A percentile compares a stretch with the other conserved stretches of the same genome.
These are phyloP conservation scores for Kuschelorhynchus macadamiae DNA, from an alignment of 2,888 invertebrate genomes.

Conservation along the genomic window DNA sequence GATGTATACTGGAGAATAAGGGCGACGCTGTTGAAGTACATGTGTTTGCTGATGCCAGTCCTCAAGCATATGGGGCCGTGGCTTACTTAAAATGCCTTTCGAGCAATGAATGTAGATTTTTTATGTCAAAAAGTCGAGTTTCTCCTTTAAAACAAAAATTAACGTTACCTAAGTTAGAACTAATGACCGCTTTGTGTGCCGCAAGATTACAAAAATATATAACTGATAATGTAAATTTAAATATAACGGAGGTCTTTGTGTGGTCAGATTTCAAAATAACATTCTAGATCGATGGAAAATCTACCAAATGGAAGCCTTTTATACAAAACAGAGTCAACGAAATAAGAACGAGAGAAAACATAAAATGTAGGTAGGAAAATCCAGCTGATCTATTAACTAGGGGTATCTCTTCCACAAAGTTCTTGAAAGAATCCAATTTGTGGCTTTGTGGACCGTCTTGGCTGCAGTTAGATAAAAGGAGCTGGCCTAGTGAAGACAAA, in stretches of 20 bases:
- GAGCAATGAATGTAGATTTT: neutral
- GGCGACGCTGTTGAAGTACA: constrained; percentile 10
- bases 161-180: constrained; percentile 6
- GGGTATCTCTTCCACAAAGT: neutral
- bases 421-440: neutral
- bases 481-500: neutral
- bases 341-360: constrained; percentile 1
- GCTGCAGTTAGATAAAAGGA: neutral
- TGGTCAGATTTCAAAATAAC: constrained; percentile 23
- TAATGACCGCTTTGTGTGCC: constrained; percentile 32
- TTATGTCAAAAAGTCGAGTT: constrained; percentile 2
- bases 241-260: constrained; percentile 8
- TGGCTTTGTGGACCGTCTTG: constrained; percentile 8
- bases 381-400: constrained; percentile 19
- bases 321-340: constrained; percentile 20
- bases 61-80: constrained; percentile 19
- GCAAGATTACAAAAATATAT: constrained; percentile 27
- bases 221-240: constrained; percentile 17
- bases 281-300: constrained; percentile 7
- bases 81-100: constrained; percentile 57
- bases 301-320: constrained; percentile 13
- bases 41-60: constrained; percentile 20
- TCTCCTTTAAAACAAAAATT: neutral
- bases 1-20: neutral
- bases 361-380: constrained; percentile 9